These are phyloP conservation scores for Aspidiotus destructor DNA, from an alignment of 2,888 invertebrate genomes.

Conservation along the genomic window DNA sequence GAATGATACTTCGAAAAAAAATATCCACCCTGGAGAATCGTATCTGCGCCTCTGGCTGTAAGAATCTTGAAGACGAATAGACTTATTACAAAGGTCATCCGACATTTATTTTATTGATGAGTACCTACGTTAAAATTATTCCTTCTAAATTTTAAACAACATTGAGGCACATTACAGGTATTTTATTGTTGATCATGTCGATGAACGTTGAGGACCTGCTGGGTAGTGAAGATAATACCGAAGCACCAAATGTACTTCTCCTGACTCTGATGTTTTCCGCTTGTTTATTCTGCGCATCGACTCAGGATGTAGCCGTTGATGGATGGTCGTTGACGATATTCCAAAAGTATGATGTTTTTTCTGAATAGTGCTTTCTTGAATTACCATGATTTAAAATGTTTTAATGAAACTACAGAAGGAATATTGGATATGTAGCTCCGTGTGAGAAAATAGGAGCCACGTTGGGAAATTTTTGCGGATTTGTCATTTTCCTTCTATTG, in stretches of 20 bases:
- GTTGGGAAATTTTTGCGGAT: conserved; percentile 91
- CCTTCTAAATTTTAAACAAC: too few relatives aligned
- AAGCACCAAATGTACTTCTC: not conserved
- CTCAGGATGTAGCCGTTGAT: conserved; percentile 26
- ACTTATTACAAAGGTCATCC: too few relatives aligned
- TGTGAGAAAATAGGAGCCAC: conserved; percentile 98
- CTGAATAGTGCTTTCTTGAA: not conserved
- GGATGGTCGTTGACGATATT: conserved; percentile 31
- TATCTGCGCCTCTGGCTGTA: too few relatives aligned
- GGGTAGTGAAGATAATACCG: not conserved
- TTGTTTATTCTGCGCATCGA: conserved; percentile 11
- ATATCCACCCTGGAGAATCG: too few relatives aligned
- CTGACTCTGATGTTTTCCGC: conserved; percentile 9
- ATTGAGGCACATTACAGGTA: not conserved
- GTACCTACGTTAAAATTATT: too few relatives aligned
- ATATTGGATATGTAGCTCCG: conserved; percentile 96
- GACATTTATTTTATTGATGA: too few relatives aligned
- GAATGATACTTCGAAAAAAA: too few relatives aligned
- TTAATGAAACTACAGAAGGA: conserved; percentile 51
- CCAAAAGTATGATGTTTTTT: conserved; percentile 31
- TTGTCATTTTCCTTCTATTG: conserved; percentile 88
- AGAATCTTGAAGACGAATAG: too few relatives aligned
- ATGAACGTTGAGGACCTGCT: conserved; percentile 12
- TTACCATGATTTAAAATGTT: not conserved
- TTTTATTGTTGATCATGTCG: not conserved